Conservation (phyloP, 2,888 invertebrate genomes). For the Cyclophora punctaria region DNA sequence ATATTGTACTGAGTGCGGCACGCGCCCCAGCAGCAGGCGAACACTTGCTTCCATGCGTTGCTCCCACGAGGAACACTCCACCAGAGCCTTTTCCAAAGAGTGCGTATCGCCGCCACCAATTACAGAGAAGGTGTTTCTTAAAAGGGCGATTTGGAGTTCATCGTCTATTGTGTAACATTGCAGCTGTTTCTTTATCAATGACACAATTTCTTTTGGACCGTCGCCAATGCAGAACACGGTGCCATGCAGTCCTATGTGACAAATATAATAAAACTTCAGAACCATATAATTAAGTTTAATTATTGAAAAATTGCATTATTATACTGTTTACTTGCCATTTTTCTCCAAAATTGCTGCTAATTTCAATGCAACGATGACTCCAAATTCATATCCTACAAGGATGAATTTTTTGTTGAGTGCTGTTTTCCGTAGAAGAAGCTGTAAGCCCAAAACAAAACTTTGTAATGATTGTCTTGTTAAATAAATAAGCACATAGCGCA, state of each 20-base stretch:
- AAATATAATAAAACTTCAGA: neutral
- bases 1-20: constrained; percentile 43
- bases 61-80: constrained; percentile 20
- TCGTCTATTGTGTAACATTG: constrained; percentile 24
- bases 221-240: constrained; percentile 46
- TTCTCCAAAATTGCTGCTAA: constrained; percentile 43
- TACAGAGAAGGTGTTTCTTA: constrained; percentile 36
- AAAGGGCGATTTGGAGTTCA: constrained; percentile 34
- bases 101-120: constrained; percentile 21
- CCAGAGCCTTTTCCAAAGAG: constrained; percentile 14
- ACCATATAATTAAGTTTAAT: no score
- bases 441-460: constrained; percentile 4
- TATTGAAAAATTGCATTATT: no score
- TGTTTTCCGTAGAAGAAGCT: constrained; percentile 32
- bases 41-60: constrained; percentile 31
- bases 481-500: no score
- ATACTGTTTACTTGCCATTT: no score
- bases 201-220: constrained; percentile 32
- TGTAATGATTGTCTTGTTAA: no score
- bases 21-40: constrained; percentile 31
- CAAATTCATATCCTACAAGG: constrained; percentile 44
- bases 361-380: constrained; percentile 39
- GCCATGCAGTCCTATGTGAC: constrained; percentile 34
- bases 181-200: constrained; percentile 27
- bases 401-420: constrained; percentile 29